Conservation (phyloP, 2,113 vertebrate genomes). For the Bubo blakistoni region DNA sequence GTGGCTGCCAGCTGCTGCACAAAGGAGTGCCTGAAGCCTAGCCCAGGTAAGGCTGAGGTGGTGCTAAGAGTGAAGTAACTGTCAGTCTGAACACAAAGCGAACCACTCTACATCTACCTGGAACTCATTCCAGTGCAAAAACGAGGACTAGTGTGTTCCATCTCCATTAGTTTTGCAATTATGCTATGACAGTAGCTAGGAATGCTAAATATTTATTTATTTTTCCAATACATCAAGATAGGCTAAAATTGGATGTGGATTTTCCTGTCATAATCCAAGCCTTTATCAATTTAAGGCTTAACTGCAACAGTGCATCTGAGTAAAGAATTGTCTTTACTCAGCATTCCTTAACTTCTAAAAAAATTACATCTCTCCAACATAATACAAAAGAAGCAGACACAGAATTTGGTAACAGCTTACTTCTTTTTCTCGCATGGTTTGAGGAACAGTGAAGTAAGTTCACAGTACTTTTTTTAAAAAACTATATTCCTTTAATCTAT, state of each 20-base stretch:
- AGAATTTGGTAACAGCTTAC: neutral
- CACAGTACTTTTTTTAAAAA: neutral
- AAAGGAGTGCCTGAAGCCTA: neutral
- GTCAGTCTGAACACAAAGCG: neutral
- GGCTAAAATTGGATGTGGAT: neutral
- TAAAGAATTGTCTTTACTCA: neutral
- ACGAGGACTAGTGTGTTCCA: fast-evolving
- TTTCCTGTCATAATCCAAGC: neutral
- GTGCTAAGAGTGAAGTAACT: neutral
- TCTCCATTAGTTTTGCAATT: neutral
- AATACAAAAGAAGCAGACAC: neutral
- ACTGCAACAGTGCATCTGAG: neutral
- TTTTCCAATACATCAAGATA: neutral
- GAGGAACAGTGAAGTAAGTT: neutral
- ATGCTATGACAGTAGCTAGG: neutral
- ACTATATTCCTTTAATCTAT: neutral
- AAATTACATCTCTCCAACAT: neutral
- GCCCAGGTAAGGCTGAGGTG: neutral
- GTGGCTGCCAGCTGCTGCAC: neutral
- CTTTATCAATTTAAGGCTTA: neutral
- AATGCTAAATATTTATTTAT: neutral
- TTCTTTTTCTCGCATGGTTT: neutral
- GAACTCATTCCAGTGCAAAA: neutral
- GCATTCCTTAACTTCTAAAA: neutral
- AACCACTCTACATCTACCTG: neutral